Conservation (phyloP, 2,888 invertebrate genomes). For the Dichetophora obliterata region DNA sequence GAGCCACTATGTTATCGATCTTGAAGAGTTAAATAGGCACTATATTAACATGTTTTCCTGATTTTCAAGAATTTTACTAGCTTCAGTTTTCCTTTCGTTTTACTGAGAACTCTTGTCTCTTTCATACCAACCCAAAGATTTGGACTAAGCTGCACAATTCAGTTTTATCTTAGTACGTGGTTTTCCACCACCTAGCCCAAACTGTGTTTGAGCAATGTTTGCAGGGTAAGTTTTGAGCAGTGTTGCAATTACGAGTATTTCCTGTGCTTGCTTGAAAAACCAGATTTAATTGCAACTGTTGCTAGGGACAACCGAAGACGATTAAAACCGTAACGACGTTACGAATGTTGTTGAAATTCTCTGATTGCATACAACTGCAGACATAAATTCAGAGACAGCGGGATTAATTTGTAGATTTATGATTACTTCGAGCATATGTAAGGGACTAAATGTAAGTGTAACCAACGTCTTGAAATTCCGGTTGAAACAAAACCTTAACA, state of each 20-base stretch:
- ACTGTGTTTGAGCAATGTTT: neutral
- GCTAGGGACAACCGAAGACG: conserved; percentile 19
- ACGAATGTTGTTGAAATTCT: neutral
- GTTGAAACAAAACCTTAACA: no score
- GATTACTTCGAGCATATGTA: conserved; percentile 5
- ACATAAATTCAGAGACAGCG: neutral
- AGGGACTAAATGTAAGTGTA: no score
- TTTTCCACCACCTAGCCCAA: neutral
- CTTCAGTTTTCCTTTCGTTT: no score
- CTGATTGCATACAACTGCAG: neutral
- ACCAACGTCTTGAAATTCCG: no score
- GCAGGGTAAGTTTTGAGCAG: neutral
- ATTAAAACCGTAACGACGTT: conserved; percentile 2
- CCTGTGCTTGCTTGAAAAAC: neutral
- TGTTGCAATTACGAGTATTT: conserved; percentile 24
- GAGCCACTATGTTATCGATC: no score
- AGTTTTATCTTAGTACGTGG: no score
- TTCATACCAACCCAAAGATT: no score
- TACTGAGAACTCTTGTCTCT: no score
- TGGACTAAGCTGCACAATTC: no score
- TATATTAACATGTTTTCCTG: no score
- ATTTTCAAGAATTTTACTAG: no score
- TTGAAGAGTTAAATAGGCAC: no score
- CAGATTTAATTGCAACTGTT: conserved; percentile 29
- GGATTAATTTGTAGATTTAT: conserved; percentile 24